Evolutionary conservation across 2,888 invertebrate genomes (phyloP), one percentile per base, ranked within the genome.

Genomic region (Zygaena filipendulae): DNA sequence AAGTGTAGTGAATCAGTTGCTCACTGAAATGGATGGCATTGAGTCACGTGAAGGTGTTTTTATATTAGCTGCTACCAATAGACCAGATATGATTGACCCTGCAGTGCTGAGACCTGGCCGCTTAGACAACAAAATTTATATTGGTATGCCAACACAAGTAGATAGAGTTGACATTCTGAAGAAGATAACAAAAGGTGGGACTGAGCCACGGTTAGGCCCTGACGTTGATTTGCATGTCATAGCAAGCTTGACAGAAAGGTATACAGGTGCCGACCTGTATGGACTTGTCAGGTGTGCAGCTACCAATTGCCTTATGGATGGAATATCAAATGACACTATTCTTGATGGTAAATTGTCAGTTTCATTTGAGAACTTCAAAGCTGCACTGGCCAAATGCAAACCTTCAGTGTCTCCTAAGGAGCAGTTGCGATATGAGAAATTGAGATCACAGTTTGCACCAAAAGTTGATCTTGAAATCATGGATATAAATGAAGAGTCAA

Each of bases 1-100:
- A 0, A 84, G 97, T 14, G 93, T 99, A 8, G 97, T 99, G 0
- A 99, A 97, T 64, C 97, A 98, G 67, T 80, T 99, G 64, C 74
- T 99, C 25, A 97, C 97, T 0, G 98, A 99, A 83, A 97, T 99
- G 97, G 98, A 99, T 58, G 98, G 98, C 3, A 86, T 98, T 21
- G 94, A 95, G 59, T 87, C 87, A 13, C 85, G 97, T 25, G 88
- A 91, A 56, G 93, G 94, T 2, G 97, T 99, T 3, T 99, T 93
- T 61, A 84, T 99, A 11, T 86, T 99, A 74, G 98, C 95, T 0
- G 98, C 98, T 0, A 96, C 95, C 13, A 99, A 99, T 77, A 83
- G 97, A 44, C 96, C 97, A 0, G 97, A 99, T 52, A 96, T 97
- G 11, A 90, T 99, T 30, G 98, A 99, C 71, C 92, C 96, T 3